Percentiles rank a stretch among this genome's conserved stretches.
Evolutionary conservation across 1,140 invertebrate genomes (phyloP).

Genomic region (Agrypnia vestita): DNA sequence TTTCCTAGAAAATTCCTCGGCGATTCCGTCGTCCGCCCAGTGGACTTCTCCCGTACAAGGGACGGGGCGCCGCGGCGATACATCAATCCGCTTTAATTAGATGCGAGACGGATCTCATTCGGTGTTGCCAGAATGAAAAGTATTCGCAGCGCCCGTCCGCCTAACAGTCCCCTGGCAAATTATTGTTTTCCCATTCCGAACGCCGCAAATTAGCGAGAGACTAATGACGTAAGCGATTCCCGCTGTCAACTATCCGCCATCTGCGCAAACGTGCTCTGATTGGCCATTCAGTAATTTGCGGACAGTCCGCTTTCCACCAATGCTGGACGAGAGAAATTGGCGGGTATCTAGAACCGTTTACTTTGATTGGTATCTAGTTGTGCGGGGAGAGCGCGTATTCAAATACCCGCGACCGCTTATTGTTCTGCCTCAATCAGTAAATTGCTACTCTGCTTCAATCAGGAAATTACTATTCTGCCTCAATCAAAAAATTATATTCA

Average conservation of each 20-base stretch:
- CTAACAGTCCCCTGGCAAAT: conserved; percentile 17
- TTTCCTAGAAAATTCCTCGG: too few species aligned
- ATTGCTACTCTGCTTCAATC: too few species aligned
- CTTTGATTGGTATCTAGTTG: too few species aligned
- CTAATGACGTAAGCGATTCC: conserved; percentile 35
- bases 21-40: neutral
- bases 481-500: too few species aligned
- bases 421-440: too few species aligned
- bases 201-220: conserved; percentile 20
- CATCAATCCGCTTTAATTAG: conserved; percentile 43
- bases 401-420: too few species aligned
- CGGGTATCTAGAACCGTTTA: too few species aligned
- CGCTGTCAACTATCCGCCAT: conserved; percentile 17
- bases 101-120: conserved; percentile 23
- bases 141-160: neutral
- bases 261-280: conserved; percentile 4
- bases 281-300: neutral
- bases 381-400: too few species aligned
- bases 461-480: too few species aligned
- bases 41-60: neutral
- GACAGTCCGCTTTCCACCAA: neutral
- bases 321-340: neutral
- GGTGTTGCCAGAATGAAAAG: conserved; percentile 4
- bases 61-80: neutral
- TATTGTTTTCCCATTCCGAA: conserved; percentile 28